Base-by-base conservation (phyloP, 2,888 invertebrate species). In the Synergus japonicus region DNA sequence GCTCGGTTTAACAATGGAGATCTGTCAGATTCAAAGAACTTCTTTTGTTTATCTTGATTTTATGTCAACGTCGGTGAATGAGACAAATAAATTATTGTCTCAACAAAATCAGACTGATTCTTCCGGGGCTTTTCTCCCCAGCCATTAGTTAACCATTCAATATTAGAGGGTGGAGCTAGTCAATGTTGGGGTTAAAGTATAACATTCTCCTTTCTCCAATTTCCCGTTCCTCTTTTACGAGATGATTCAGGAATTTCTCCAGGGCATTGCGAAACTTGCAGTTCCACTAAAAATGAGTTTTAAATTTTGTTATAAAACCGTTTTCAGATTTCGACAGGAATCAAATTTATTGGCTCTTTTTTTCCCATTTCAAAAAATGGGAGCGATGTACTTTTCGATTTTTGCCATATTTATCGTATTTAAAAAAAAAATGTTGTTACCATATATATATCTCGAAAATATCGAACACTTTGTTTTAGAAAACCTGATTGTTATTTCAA, bases 11-110 rank as follows among this genome's bases (percentile, higher is more conserved):
- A 29, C 29, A 29, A 63, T 63, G 0, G 60, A 12, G 22, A 63
- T 63, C 13, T 12, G 12, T 1, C 22, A 63, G 12, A 29, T 63
- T 29, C 29, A 22, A 12, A 43, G 66, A 18, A 18, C 2, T 43
- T 66, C 12, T 66, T 66, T 5, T 66, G 12, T 66, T 66, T 66
- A 18, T 22, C 43, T 43, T 66, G 66, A 43, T 44, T 44, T 5
- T 7, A 41, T 43, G 66, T 66, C 43, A 18, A n/a, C n/a, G 10
- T 18, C 18, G 12, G 22, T 63, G 29, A 22, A 29, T 1, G 60
- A 63, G 43, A 22, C 10, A 66, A 43, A 66, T 66, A 44, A 66
- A 66, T 66, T 66, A 22, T 63, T 10, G 43, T 66, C 18, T 44
- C 66, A 43, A 18, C 43, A 66, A 66, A 18, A 66, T 9, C 10